phyloP scores from a whole-genome alignment of 92 coral and sea anemone species.

The Actinostola sp. region DNA sequence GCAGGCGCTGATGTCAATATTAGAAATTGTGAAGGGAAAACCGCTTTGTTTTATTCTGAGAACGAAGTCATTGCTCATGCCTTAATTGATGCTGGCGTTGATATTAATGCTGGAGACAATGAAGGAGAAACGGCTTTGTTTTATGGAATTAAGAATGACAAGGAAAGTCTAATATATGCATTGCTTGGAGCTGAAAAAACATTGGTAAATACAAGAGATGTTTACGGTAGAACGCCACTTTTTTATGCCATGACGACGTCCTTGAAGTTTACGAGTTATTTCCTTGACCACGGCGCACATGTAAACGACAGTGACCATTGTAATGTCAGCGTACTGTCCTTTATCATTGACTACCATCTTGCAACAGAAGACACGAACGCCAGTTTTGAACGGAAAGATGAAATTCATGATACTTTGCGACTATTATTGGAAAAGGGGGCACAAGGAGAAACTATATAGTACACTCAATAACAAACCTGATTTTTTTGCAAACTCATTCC shows the following conservation, averaged over 20 bases:
- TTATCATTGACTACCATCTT: neutral
- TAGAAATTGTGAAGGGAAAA: neutral
- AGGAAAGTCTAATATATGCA: no score
- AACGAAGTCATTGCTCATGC: neutral
- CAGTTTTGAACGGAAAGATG: neutral
- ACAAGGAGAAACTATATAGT: neutral
- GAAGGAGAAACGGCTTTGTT: neutral
- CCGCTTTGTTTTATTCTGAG: conserved; percentile 2
- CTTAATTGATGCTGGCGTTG: neutral
- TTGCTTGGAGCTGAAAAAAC: neutral
- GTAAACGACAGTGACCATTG: neutral
- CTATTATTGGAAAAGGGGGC: neutral
- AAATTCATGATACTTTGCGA: neutral
- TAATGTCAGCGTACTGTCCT: neutral
- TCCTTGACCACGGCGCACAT: neutral
- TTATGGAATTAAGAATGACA: neutral
- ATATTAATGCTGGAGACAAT: neutral
- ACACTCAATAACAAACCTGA: neutral
- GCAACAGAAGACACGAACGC: neutral
- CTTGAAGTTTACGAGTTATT: neutral
- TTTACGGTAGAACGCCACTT: conserved; percentile 5
- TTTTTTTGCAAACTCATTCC: neutral
- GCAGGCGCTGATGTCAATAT: conserved; percentile 17
- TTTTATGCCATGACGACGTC: neutral
- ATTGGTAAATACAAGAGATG: neutral